Evolutionary conservation across 2,888 invertebrate genomes (phyloP), one percentile per base, ranked within the genome.

Genomic region (Sesia apiformis): DNA sequence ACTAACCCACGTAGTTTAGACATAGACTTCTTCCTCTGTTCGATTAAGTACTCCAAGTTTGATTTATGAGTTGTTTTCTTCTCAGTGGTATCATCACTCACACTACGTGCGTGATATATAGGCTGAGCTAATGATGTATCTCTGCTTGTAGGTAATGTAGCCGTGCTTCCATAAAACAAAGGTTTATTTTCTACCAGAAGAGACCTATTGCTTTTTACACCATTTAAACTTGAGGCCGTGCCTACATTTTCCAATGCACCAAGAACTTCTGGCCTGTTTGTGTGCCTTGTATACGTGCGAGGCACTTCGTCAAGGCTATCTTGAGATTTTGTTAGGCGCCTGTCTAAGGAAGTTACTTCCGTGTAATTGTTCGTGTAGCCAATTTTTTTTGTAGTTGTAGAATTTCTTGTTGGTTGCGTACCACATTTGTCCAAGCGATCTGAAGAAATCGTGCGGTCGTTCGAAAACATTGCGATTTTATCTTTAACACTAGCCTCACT

Each of bases 401-500:
- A 61, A 59, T 67, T 75, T 65, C 79, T 79, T 4, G 69, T 59
- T 40, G 87, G 87, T 56, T 88, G 68, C 40, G 87, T 86, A 50
- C 85, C 78, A 69, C 81, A 84, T 71, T 89, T 86, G 59, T 86
- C 85, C 54, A 90, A 64, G 40, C 78, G 75, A 58, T 86, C 83
- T 8, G 87, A 68, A 57, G 88, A 84, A 46, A 78, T 68, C 3
- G 82, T 66, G 57, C 79, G 79, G 58, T 89, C 87, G 63, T 87
- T 91, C 51, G 95, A 95, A 81, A 96, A 96, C 94, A 96, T 95
- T 56, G 96, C 96, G 67, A 96, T 96, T 85, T 96, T 96, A 74
- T 96, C 96, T 69, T 94, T 93, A 55, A 96, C 95, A 69, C 95
- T 95, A 62, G 93, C 93, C 79, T 94, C 94, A 60, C 95, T 95